These are phyloP conservation scores for Tuta absoluta DNA, from an alignment of 2,888 invertebrate species.

Conservation along the genomic window DNA sequence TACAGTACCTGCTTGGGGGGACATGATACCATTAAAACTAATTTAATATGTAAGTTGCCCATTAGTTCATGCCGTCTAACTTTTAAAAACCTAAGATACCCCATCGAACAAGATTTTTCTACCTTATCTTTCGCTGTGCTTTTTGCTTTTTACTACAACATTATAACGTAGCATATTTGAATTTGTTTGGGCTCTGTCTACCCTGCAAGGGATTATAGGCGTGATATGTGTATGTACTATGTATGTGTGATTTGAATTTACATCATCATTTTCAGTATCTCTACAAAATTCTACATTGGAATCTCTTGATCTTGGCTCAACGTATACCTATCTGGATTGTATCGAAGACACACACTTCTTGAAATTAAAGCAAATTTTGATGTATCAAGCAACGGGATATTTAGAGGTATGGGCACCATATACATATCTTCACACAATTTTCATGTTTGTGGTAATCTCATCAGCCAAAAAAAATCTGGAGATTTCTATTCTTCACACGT, in stretches of 20 bases:
- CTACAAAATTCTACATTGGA: constrained; percentile 1
- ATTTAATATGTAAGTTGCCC: background rate
- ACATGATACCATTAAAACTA: background rate
- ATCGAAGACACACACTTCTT: background rate
- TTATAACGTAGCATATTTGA: too few species aligned
- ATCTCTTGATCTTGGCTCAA: background rate
- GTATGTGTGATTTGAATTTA: background rate
- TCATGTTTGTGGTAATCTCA: too few species aligned
- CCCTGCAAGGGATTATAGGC: too few species aligned
- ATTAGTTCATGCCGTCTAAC: background rate
- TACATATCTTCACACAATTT: too few species aligned
- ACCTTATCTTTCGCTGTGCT: too few species aligned
- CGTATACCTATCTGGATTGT: background rate
- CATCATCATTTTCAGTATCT: background rate
- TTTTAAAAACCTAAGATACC: too few species aligned
- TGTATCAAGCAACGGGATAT: background rate
- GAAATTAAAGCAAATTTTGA: background rate
- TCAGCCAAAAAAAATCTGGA: too few species aligned
- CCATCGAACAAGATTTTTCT: too few species aligned
- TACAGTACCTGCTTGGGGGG: background rate
- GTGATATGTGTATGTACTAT: too few species aligned
- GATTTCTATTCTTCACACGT: too few species aligned
- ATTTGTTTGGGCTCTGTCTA: too few species aligned
- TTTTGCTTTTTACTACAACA: too few species aligned
- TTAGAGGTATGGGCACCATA: background rate